Base-by-base conservation (phyloP, 2,888 invertebrate genomes). In the Orthosia gracilis region DNA sequence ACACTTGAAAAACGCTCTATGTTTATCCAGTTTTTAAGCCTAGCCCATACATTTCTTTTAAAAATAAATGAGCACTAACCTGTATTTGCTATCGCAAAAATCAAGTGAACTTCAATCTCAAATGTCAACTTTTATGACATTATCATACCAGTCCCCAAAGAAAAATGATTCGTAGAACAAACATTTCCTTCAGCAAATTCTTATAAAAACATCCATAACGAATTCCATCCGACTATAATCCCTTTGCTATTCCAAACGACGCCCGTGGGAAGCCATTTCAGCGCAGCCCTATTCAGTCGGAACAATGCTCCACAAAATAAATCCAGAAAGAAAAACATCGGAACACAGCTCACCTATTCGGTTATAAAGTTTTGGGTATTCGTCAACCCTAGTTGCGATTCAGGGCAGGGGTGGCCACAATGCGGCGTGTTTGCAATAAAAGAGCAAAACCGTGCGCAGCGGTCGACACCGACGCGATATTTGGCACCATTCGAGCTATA, bases 341-440 rank as follows among this genome's bases (percentile, higher is more conserved):
- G 67, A 55, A 64, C 64, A 83, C 65, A 61, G 66, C 69, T 76
- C 83, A 80, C 83, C 83, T 78, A 78, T 69, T 83, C 81, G 45
- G 75, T 75, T 83, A 75, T 71, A 71, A 84, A 84, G 59, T 70
- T 82, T 82, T 68, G 54, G 54, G 69, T 62, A 82, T 84, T 76
- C 82, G 82, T 84, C 82, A 82, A 72, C 77, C 77, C 77, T 78
- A 69, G 82, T 84, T 73, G 76, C 73, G 84, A 85, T 84, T 85
- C 77, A 55, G 64, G 66, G 86, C 77, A 64, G 69, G 67, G 64
- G 55, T 73, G 55, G 55, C 73, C 65, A 84, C 86, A 85, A 68
- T 76, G 85, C 68, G 73, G 75, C 57, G 62, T 83, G 81, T 85
- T 85, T 57, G 84, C 73, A 78, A 78, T 85, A 85, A 78, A 83